Conservation (phyloP, 2,113 vertebrate species). For the Cryptoleucopteryx plumbea region DNA sequence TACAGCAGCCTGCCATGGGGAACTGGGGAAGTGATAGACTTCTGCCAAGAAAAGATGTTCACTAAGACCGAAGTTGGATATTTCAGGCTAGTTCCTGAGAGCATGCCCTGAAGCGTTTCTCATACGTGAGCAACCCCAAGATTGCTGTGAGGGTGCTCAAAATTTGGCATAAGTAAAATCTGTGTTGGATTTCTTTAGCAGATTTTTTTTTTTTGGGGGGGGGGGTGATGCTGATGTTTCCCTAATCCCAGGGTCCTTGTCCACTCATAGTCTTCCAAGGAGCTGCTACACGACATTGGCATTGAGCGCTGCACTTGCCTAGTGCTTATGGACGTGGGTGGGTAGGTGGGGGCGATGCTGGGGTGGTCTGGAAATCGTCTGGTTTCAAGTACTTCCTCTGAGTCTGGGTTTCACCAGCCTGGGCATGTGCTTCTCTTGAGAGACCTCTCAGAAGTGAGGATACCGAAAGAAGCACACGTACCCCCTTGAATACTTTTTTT, state of each 20-base stretch:
- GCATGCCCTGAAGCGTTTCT: not conserved
- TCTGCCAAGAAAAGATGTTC: not conserved
- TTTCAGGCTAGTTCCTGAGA: not conserved
- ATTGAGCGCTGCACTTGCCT: rapidly evolving
- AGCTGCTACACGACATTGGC: rapidly evolving
- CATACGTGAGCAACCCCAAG: not conserved
- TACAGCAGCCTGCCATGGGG: not conserved
- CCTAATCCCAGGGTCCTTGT: not conserved
- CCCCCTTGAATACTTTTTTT: not conserved
- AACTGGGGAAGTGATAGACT: not conserved
- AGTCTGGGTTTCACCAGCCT: not conserved
- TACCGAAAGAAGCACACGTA: rapidly evolving
- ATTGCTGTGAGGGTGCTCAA: not conserved
- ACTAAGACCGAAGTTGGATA: not conserved
- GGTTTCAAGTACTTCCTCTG: not conserved
- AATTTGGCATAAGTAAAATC: not conserved
- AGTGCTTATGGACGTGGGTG: no score
- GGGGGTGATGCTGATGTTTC: not conserved
- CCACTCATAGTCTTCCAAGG: rapidly evolving
- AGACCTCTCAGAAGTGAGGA: not conserved
- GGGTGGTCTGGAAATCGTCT: not conserved
- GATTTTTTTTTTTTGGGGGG: no score
- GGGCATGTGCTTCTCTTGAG: not conserved
- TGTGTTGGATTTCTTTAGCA: not conserved
- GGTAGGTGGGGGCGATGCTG: not conserved